These are phyloP conservation scores for Strigamia maritima DNA, from an alignment of 2,888 invertebrate genomes.

Conservation along the genomic window DNA sequence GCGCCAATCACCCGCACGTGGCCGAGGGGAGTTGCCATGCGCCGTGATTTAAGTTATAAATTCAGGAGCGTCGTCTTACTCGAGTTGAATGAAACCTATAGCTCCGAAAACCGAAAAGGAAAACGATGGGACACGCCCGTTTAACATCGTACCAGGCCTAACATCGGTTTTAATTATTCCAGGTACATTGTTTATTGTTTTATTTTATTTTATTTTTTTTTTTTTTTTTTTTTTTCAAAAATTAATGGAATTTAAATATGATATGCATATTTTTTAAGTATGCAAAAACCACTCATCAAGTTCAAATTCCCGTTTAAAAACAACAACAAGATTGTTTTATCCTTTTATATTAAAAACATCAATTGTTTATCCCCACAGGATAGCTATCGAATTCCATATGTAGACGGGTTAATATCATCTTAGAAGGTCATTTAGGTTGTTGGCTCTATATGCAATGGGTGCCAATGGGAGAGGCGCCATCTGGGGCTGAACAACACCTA, in stretches of 20 bases:
- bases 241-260: no score
- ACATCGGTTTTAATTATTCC: background rate
- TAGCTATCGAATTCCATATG: background rate
- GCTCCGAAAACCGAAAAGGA: background rate
- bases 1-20: conserved; percentile 16
- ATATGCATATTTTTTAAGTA: no score
- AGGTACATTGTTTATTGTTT: background rate
- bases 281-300: no score
- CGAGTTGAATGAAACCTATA: background rate
- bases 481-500: conserved; percentile 7
- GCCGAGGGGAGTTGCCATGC: background rate
- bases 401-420: background rate
- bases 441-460: background rate
- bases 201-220: no score
- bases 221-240: no score
- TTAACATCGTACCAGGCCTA: background rate
- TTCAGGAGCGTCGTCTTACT: background rate
- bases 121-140: background rate
- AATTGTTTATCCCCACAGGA: background rate
- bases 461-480: conserved; percentile 6
- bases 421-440: conserved; percentile 16
- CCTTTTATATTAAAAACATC: background rate
- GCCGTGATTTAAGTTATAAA: background rate
- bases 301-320: no score
- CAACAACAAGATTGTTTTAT: no score